Conservation (phyloP, 2,797 vertebrate species). For the Aeoliscus strigatus region DNA sequence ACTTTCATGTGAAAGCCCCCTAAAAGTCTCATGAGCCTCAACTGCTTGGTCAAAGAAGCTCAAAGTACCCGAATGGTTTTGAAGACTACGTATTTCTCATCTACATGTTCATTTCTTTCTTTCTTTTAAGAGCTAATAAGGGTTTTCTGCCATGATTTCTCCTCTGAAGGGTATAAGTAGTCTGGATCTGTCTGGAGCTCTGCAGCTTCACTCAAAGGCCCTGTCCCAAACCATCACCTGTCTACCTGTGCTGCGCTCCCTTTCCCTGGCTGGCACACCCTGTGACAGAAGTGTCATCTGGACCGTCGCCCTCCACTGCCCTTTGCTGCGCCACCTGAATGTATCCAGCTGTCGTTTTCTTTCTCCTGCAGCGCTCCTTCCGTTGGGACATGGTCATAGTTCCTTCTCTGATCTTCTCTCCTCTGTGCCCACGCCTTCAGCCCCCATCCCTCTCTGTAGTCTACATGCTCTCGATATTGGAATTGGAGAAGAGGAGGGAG, state of each 20-base stretch:
- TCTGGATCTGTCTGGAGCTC: slow-evolving; percentile 59
- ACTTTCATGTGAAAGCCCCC: too few species aligned
- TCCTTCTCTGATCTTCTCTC: slow-evolving; percentile 17
- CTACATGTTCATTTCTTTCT: too few species aligned
- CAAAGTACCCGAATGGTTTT: too few species aligned
- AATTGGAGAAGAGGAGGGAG: slow-evolving; percentile 17
- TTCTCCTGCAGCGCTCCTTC: slow-evolving; percentile 61
- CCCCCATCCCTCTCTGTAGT: slow-evolving; percentile 46
- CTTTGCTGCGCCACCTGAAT: slow-evolving; percentile 73
- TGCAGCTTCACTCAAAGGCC: slow-evolving; percentile 58
- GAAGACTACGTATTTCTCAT: too few species aligned
- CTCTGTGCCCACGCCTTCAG: background rate
- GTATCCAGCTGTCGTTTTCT: slow-evolving; percentile 76
- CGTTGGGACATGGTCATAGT: slow-evolving; percentile 56
- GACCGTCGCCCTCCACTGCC: slow-evolving; percentile 64
- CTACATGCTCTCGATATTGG: slow-evolving; percentile 73
- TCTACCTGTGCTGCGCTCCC: slow-evolving; percentile 67
- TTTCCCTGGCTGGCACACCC: slow-evolving; percentile 72
- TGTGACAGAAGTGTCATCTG: slow-evolving; percentile 70
- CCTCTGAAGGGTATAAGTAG: slow-evolving; percentile 45
- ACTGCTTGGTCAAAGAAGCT: too few species aligned
- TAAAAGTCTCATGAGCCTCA: too few species aligned
- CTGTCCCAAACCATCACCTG: slow-evolving; percentile 66
- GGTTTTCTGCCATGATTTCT: too few species aligned
- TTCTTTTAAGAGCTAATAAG: too few species aligned